Evolutionary conservation across 1,140 invertebrate genomes (phyloP).

Genomic region (Euborellia annulipes): DNA sequence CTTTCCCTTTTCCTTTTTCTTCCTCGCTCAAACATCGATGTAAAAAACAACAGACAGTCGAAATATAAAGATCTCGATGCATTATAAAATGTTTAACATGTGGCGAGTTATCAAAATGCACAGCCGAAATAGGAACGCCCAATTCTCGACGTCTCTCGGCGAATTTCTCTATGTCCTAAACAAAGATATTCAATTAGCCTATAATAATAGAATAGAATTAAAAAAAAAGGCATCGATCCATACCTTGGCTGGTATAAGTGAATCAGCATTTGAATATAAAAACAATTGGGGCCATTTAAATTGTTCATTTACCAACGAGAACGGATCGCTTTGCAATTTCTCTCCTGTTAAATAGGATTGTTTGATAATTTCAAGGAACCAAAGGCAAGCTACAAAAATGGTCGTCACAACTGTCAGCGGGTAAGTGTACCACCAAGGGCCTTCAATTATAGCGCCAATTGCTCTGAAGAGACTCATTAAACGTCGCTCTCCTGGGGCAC

Average conservation of each 20-base stretch:
- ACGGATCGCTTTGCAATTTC: conserved; percentile 21
- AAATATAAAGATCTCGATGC: conserved; percentile 43
- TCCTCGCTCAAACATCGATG: conserved; percentile 31
- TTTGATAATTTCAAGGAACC: conserved; percentile 36
- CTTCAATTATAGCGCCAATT: conserved; percentile 39
- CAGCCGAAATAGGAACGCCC: conserved; percentile 39
- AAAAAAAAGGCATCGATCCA: conserved; percentile 10
- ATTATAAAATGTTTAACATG: conserved; percentile 50
- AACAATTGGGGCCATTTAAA: conserved; percentile 50
- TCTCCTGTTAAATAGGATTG: conserved; percentile 18
- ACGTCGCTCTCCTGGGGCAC: conserved; percentile 46
- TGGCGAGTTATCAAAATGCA: conserved; percentile 47
- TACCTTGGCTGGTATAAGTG: conserved; percentile 37
- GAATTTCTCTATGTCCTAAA: conserved; percentile 42
- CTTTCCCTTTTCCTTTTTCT: too few species aligned
- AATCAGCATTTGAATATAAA: conserved; percentile 54
- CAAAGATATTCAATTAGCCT: conserved; percentile 13
- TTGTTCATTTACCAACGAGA: conserved; percentile 28
- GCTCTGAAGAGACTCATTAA: conserved; percentile 38
- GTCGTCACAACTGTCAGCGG: conserved; percentile 37
- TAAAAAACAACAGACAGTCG: conserved; percentile 40
- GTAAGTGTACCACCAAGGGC: conserved; percentile 33
- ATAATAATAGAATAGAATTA: too few species aligned
- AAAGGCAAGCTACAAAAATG: conserved; percentile 37
- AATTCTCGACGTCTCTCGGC: conserved; percentile 35